phyloP scores from a whole-genome alignment of 2,113 vertebrate genomes.

The Phyllostomus discolor region DNA sequence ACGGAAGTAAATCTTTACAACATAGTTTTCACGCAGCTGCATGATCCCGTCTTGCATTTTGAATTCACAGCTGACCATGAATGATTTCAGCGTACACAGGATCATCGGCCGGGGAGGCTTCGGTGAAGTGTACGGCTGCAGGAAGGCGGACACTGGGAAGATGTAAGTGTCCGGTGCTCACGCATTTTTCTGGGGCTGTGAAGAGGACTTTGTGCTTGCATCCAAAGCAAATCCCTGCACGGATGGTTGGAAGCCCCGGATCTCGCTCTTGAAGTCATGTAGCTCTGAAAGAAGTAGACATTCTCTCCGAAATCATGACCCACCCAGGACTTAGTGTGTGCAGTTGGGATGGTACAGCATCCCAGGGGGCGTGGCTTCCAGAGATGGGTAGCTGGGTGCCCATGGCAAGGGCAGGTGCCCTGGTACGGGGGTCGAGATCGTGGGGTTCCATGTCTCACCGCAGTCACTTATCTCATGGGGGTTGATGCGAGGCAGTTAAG shows the following conservation, averaged over 20 bases:
- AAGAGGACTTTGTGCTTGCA: not conserved
- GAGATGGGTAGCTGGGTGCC: rapidly evolving
- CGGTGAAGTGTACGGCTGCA: conserved; percentile 97
- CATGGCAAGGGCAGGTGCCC: rapidly evolving
- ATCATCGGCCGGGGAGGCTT: conserved; percentile 98
- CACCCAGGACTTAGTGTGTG: not conserved
- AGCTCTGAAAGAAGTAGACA: not conserved
- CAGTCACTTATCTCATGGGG: not conserved
- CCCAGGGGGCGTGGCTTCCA: not conserved
- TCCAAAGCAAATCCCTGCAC: not conserved
- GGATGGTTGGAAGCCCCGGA: not conserved
- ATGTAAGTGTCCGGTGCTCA: conserved; percentile 84
- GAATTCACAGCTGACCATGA: conserved; percentile 93
- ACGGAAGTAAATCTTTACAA: rapidly evolving
- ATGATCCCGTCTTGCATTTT: not conserved
- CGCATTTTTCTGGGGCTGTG: not conserved
- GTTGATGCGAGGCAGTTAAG: too few species aligned
- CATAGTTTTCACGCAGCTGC: not conserved
- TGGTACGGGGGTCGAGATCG: rapidly evolving
- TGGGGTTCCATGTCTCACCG: not conserved
- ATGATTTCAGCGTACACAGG: conserved; percentile 98
- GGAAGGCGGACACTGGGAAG: conserved; percentile 99
- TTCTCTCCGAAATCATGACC: not conserved
- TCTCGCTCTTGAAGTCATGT: not conserved
- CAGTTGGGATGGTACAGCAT: not conserved